Conservation (phyloP, 1,140 invertebrate genomes). For the Temnothorax nylanderi region DNA sequence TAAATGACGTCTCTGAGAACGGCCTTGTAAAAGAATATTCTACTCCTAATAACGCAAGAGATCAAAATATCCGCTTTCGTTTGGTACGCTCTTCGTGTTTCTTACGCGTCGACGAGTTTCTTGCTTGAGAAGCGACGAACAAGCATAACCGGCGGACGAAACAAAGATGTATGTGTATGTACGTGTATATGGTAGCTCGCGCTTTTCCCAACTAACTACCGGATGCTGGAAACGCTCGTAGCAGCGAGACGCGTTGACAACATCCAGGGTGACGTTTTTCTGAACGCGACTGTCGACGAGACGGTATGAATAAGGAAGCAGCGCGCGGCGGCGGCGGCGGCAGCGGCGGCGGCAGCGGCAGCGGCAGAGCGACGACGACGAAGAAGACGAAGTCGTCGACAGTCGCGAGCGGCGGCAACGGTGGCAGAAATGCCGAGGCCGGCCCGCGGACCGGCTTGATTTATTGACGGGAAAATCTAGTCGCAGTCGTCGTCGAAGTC, state of each 20-base stretch:
- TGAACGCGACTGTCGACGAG: conserved; percentile 42
- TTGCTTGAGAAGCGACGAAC: neutral
- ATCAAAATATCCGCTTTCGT: conserved; percentile 1
- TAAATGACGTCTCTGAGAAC: neutral
- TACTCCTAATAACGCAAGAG: neutral
- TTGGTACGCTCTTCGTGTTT: conserved; percentile 12
- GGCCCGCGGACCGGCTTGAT: conserved; percentile 79
- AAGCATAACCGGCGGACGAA: neutral
- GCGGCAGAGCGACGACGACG: neutral
- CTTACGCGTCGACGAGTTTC: neutral
- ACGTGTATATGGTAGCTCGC: neutral
- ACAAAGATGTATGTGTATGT: conserved; percentile 4
- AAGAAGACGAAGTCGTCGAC: conserved; percentile 51
- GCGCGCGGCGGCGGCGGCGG: neutral
- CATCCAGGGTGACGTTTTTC: conserved; percentile 55
- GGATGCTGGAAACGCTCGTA: conserved; percentile 19
- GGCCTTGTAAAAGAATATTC: neutral
- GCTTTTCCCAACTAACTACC: neutral
- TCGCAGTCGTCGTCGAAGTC: conserved; percentile 66
- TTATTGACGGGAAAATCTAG: conserved; percentile 86
- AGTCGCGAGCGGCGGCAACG: conserved; percentile 50
- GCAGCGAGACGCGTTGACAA: conserved; percentile 21
- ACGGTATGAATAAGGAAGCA: conserved; percentile 76
- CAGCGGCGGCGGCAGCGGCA: neutral
- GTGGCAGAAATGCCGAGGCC: conserved; percentile 78